These are phyloP conservation scores for Labeo rohita DNA, from an alignment of 2,113 vertebrate genomes.

Conservation along the genomic window DNA sequence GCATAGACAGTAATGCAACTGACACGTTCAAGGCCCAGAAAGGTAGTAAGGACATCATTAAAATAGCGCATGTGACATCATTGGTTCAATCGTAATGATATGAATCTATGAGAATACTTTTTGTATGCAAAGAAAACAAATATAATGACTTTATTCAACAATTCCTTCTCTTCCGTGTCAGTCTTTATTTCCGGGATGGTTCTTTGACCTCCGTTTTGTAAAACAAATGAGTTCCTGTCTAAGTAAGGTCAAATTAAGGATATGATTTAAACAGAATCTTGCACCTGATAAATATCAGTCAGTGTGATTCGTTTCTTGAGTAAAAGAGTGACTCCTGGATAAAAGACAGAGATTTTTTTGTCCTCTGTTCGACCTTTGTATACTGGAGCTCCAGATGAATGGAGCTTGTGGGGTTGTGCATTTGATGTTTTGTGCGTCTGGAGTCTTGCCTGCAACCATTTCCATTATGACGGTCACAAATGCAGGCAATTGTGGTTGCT, in stretches of 20 bases:
- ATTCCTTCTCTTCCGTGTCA: not conserved
- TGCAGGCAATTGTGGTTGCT: conserved; percentile 10
- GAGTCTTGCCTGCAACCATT: conserved; percentile 38
- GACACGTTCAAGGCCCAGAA: too few species aligned
- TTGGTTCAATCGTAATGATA: too few species aligned
- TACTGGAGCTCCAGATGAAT: conserved; percentile 19
- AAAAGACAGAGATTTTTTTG: conserved; percentile 1
- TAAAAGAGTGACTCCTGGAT: conserved; percentile 48
- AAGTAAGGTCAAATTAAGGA: conserved; percentile 17
- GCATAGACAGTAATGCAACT: not conserved
- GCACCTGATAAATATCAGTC: conserved; percentile 54
- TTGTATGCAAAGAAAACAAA: not conserved
- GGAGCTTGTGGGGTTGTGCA: not conserved
- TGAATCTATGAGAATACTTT: too few species aligned
- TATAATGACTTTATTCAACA: not conserved
- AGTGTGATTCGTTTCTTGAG: conserved; percentile 64
- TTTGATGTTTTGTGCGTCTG: conserved; percentile 12
- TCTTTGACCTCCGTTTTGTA: too few species aligned
- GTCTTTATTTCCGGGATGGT: not conserved
- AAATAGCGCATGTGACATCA: not conserved
- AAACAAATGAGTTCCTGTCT: not conserved
- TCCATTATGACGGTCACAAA: conserved; percentile 19
- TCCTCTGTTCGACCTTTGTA: conserved; percentile 7
- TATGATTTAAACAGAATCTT: conserved; percentile 1
- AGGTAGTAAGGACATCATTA: not conserved